Evolutionary conservation across 92 coral and sea anemone genomes (phyloP).

Genomic region (Paramuricea clavata): DNA sequence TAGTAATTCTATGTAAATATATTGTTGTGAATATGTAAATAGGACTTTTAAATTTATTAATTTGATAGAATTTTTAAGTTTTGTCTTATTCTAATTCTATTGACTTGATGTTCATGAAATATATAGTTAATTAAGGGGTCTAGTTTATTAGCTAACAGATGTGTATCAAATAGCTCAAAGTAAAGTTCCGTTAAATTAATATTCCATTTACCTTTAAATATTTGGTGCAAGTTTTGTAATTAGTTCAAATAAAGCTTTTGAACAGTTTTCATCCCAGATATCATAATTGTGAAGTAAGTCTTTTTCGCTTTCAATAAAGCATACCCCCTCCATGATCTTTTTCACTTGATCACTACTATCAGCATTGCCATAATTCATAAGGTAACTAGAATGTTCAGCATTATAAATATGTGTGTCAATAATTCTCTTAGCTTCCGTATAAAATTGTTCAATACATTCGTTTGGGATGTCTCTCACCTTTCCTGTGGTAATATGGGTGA

Average conservation of each 20-base stretch:
- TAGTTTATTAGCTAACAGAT: too few species aligned
- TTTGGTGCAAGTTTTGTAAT: conserved; percentile 28
- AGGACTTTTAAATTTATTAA: too few species aligned
- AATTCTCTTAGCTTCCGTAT: not conserved
- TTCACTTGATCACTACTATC: conserved; percentile 7
- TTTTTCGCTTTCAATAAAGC: conserved; percentile 13
- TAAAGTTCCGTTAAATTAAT: not conserved
- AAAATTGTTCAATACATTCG: not conserved
- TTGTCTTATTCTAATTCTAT: too few species aligned
- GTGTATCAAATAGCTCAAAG: not conserved
- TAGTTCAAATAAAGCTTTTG: conserved; percentile 23
- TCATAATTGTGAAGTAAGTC: conserved; percentile 18
- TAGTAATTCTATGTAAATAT: too few species aligned
- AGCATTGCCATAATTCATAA: conserved; percentile 15
- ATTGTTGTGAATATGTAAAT: too few species aligned
- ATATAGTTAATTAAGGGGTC: too few species aligned
- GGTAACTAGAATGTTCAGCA: not conserved
- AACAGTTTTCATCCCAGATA: conserved; percentile 34
- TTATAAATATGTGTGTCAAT: not conserved
- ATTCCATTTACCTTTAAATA: conserved; percentile 2
- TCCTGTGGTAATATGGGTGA: not conserved
- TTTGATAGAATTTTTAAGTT: too few species aligned
- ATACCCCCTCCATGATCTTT: conserved; percentile 11
- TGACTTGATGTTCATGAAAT: too few species aligned
- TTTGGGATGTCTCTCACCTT: conserved; percentile 24